Percentiles rank a stretch among this genome's conserved stretches.
Conservation (phyloP, 1,140 invertebrate species). For the Achroia grisella region DNA sequence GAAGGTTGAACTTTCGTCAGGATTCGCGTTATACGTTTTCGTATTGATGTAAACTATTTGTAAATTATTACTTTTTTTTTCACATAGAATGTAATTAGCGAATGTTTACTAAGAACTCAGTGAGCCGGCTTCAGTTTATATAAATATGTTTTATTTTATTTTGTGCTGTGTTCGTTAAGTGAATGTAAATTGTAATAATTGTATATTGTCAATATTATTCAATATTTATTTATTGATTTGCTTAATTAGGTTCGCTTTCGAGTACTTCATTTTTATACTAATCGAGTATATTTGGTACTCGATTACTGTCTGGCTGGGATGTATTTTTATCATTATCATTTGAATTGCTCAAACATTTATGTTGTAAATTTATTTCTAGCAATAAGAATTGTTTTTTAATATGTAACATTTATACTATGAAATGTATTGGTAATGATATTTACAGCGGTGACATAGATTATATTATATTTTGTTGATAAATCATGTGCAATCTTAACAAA, state of each 20-base stretch:
- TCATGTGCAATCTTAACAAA: slow-evolving; percentile 22
- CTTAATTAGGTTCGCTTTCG: slow-evolving; percentile 56
- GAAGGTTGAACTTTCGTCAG: slow-evolving; percentile 36
- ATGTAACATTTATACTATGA: slow-evolving; percentile 1
- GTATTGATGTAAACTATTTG: slow-evolving; percentile 62
- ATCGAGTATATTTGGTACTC: slow-evolving; percentile 37
- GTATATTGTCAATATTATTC: slow-evolving; percentile 70
- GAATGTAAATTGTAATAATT: slow-evolving; percentile 71
- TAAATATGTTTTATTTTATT: slow-evolving; percentile 44
- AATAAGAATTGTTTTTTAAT: slow-evolving; percentile 26
- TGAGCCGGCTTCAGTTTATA: slow-evolving; percentile 59
- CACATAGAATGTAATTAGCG: slow-evolving; percentile 60
- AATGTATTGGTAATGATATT: slow-evolving; percentile 5
- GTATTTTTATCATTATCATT: slow-evolving; percentile 38
- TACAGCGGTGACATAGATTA: no score
- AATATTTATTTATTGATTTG: slow-evolving; percentile 72
- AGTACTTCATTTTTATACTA: slow-evolving; percentile 26
- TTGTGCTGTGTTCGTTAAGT: slow-evolving; percentile 73
- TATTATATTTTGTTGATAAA: slow-evolving; percentile 5
- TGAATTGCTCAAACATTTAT: slow-evolving; percentile 57
- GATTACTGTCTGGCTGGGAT: slow-evolving; percentile 59
- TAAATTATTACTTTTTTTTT: slow-evolving; percentile 52
- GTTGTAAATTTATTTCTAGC: slow-evolving; percentile 36
- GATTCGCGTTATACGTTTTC: slow-evolving; percentile 63
- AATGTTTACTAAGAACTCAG: slow-evolving; percentile 57